Evolutionary conservation across 2,797 vertebrate genomes (phyloP).

Genomic region (Gorsachius magnificus): DNA sequence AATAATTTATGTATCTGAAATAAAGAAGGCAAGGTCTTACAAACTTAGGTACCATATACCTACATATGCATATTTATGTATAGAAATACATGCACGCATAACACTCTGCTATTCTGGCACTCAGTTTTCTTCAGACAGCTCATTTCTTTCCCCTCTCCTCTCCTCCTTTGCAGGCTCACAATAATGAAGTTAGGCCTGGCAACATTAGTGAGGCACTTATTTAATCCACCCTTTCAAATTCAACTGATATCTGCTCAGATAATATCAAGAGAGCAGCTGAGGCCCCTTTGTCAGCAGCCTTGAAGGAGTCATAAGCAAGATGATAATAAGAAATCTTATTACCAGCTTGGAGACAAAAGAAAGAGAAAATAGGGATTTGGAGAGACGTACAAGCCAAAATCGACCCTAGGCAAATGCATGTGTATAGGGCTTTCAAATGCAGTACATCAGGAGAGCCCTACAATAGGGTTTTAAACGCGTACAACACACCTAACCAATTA

Average conservation of each 20-base stretch:
- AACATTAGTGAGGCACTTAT: slow-evolving; percentile 32
- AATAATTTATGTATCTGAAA: slow-evolving; percentile 20
- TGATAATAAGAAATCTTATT: slow-evolving; percentile 57
- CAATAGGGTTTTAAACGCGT: background rate
- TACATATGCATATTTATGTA: background rate
- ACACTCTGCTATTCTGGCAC: background rate
- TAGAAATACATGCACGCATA: background rate
- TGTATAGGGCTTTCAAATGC: slow-evolving; percentile 2
- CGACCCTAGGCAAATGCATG: background rate
- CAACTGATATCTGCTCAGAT: slow-evolving; percentile 23
- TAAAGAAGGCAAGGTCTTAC: background rate
- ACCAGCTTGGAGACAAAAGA: background rate
- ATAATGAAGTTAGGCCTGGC: slow-evolving; percentile 25
- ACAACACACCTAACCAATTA: slow-evolving; percentile 16
- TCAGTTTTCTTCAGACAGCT: background rate
- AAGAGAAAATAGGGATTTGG: slow-evolving; percentile 7
- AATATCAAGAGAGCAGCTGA: slow-evolving; percentile 11
- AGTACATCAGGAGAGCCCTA: background rate
- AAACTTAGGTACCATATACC: slow-evolving; percentile 19
- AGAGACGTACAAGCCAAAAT: slow-evolving; percentile 16
- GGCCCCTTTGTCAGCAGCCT: slow-evolving; percentile 15
- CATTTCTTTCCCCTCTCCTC: background rate
- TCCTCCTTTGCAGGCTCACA: background rate
- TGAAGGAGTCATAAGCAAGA: slow-evolving; percentile 29
- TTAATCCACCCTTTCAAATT: slow-evolving; percentile 57